phyloP scores from a whole-genome alignment of 2,888 invertebrate genomes.

The Alcis repandata region DNA sequence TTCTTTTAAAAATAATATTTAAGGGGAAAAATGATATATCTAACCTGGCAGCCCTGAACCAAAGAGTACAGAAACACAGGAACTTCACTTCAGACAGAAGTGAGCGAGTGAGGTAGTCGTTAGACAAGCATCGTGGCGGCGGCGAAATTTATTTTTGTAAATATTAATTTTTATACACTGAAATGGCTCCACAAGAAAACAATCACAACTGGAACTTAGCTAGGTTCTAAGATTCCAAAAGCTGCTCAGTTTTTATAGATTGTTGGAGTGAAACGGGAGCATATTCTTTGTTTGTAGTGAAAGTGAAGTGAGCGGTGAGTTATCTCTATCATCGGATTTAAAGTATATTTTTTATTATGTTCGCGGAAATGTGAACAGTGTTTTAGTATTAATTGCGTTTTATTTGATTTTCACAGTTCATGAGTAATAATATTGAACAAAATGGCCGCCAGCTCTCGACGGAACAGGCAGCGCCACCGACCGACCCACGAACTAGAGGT shows the following conservation, averaged over 20 bases:
- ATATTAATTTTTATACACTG: not conserved
- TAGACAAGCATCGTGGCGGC: constrained; percentile 1
- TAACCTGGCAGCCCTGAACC: too few relatives aligned
- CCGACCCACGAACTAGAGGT: constrained; percentile 51
- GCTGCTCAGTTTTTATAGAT: not conserved
- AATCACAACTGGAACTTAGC: too few relatives aligned
- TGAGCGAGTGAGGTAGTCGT: too few relatives aligned
- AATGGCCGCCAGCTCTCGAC: constrained; percentile 70
- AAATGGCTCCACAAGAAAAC: not conserved
- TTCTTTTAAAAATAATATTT: too few relatives aligned
- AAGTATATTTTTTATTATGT: not conserved
- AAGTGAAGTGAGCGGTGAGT: constrained; percentile 18
- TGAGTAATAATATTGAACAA: constrained; percentile 62
- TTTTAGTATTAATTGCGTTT: constrained; percentile 4
- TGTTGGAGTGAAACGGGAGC: not conserved
- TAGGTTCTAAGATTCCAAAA: not conserved
- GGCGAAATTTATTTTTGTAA: not conserved
- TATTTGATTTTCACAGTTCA: constrained; percentile 49
- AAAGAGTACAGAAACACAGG: too few relatives aligned
- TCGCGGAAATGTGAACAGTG: too few relatives aligned
- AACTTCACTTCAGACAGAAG: too few relatives aligned
- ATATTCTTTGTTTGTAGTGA: constrained; percentile 1
- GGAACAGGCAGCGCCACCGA: constrained; percentile 56
- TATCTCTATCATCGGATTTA: not conserved
- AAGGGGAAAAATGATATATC: too few relatives aligned